Evolutionary conservation across 2,797 vertebrate genomes (phyloP).

Genomic region (Rhinella marina): DNA sequence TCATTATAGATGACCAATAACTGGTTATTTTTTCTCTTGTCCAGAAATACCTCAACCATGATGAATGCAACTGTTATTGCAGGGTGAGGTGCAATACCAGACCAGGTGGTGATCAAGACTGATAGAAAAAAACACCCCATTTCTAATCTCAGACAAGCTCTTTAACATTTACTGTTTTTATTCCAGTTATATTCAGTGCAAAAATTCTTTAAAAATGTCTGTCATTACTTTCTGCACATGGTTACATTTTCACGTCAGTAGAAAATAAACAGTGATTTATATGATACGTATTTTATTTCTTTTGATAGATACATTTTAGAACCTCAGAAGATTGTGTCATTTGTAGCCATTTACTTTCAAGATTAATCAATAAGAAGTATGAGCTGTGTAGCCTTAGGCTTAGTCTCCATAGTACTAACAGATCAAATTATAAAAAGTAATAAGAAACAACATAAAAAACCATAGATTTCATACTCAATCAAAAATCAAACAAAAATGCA

Average conservation of each 20-base stretch:
- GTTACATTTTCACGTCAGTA: conserved; percentile 3
- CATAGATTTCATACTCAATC: background rate
- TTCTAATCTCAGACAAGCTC: background rate
- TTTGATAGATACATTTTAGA: conserved; percentile 15
- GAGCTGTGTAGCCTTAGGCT: conserved; percentile 2
- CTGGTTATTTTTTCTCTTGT: too few relatives aligned
- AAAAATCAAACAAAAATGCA: background rate
- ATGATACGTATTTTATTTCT: conserved; percentile 6
- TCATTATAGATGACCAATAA: too few relatives aligned
- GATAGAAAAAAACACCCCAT: background rate
- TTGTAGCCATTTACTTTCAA: conserved; percentile 35
- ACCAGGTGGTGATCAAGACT: background rate
- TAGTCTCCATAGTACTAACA: background rate
- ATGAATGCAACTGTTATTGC: background rate
- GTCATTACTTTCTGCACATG: background rate
- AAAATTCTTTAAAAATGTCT: background rate
- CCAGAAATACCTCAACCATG: too few relatives aligned
- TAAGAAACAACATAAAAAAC: conserved; percentile 1
- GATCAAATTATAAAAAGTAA: conserved; percentile 22
- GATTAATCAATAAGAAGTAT: conserved; percentile 18
- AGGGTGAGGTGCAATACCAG: background rate
- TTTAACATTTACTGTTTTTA: background rate
- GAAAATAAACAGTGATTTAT: conserved; percentile 12
- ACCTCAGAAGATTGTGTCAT: conserved; percentile 18
- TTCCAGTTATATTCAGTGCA: background rate